These are phyloP conservation scores for Clupea harengus DNA, from an alignment of 2,113 vertebrate species.

Conservation along the genomic window DNA sequence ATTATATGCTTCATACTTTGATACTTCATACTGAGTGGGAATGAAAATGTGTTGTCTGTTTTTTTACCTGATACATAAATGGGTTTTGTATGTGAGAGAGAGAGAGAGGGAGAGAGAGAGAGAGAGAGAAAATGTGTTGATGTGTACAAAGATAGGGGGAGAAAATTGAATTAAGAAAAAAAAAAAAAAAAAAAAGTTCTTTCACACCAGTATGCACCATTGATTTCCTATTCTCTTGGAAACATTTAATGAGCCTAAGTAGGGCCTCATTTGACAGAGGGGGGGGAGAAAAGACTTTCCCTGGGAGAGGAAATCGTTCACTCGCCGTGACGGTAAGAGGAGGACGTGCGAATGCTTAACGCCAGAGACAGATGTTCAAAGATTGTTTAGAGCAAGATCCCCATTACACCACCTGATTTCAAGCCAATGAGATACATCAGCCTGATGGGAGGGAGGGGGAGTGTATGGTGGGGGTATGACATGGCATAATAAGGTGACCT, in stretches of 20 bases:
- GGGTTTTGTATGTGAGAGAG: neutral
- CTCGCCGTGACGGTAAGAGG: constrained; percentile 57
- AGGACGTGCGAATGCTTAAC: constrained; percentile 45
- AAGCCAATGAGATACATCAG: constrained; percentile 31
- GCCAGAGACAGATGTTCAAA: constrained; percentile 61
- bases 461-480: neutral
- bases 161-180: constrained; percentile 72
- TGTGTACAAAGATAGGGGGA: constrained; percentile 61
- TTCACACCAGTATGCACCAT: constrained; percentile 70
- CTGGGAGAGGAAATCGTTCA: constrained; percentile 70
- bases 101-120: constrained; percentile 19
- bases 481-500: constrained; percentile 8
- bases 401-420: constrained; percentile 34
- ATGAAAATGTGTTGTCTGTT: no score
- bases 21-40: no score
- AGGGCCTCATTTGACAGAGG: constrained; percentile 69
- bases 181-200: constrained; percentile 57
- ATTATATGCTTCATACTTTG: no score
- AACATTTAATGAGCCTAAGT: constrained; percentile 79
- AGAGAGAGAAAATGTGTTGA: constrained; percentile 42
- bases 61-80: no score
- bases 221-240: constrained; percentile 77
- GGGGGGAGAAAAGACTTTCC: constrained; percentile 62
- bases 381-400: constrained; percentile 56
- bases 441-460: neutral